phyloP scores from a whole-genome alignment of 2,888 invertebrate genomes.

The Spatulosminthurus flaviceps region DNA sequence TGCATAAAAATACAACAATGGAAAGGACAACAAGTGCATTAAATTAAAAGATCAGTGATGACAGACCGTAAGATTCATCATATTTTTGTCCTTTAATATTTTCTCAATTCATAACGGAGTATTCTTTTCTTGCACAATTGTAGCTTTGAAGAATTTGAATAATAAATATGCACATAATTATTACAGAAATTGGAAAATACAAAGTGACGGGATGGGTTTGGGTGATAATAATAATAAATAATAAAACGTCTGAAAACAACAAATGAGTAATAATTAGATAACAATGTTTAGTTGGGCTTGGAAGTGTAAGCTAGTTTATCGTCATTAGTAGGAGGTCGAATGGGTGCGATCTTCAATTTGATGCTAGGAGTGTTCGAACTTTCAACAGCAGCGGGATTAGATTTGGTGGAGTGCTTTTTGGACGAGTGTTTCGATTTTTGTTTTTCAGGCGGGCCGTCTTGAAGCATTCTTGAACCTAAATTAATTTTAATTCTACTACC shows the following conservation, averaged over 20 bases:
- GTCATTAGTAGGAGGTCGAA: slow-evolving; percentile 43
- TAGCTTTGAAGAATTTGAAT: slow-evolving; percentile 6
- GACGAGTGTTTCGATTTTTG: slow-evolving; percentile 47
- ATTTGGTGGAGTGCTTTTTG: slow-evolving; percentile 42
- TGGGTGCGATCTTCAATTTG: slow-evolving; percentile 37
- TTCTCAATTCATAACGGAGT: slow-evolving; percentile 20
- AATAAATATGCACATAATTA: neutral
- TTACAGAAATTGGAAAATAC: slow-evolving; percentile 5
- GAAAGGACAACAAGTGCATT: too few relatives aligned
- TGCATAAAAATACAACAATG: too few relatives aligned
- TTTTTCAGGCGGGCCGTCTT: slow-evolving; percentile 17
- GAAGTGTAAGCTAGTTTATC: slow-evolving; percentile 28
- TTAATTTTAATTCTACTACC: slow-evolving; percentile 35
- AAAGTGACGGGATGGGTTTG: neutral
- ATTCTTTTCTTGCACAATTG: slow-evolving; percentile 8
- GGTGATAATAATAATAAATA: neutral
- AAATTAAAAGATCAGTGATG: neutral
- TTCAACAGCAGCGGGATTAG: slow-evolving; percentile 9
- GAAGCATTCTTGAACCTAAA: slow-evolving; percentile 16
- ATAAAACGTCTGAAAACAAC: slow-evolving; percentile 21
- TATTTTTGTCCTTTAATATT: slow-evolving; percentile 18
- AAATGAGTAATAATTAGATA: neutral
- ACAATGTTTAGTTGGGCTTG: slow-evolving; percentile 34
- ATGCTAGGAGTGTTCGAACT: slow-evolving; percentile 21
- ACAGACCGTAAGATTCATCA: neutral